Conservation (phyloP, 2,113 vertebrate genomes). For the Condylura cristata region DNA sequence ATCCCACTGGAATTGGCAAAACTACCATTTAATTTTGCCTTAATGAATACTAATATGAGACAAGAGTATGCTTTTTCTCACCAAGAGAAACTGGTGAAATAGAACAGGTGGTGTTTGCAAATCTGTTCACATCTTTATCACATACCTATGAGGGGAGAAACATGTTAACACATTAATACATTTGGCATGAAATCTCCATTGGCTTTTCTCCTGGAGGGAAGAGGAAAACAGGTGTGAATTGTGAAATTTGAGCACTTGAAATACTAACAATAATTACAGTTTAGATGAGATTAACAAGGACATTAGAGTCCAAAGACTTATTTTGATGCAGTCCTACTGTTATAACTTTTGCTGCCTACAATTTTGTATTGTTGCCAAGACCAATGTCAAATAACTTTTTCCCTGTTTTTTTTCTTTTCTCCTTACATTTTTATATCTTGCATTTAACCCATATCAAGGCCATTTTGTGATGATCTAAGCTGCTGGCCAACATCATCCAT, state of each 20-base stretch:
- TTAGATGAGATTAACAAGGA: not conserved
- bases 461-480: not conserved
- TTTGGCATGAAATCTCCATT: not conserved
- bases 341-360: not conserved
- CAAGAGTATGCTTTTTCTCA: not conserved
- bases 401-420: not conserved
- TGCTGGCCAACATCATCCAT: not conserved
- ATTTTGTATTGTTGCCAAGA: not conserved
- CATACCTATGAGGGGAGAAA: not conserved
- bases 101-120: not conserved
- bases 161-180: not conserved
- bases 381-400: not conserved
- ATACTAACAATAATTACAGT: not conserved
- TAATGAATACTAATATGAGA: not conserved
- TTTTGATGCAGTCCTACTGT: not conserved
- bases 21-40: not conserved
- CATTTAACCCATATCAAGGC: not conserved
- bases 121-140: not conserved
- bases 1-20: not conserved
- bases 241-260: not conserved
- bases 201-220: not conserved
- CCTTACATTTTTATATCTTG: too few relatives aligned
- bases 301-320: not conserved
- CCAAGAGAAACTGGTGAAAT: not conserved
- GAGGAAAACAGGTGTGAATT: not conserved